Conservation (phyloP, 2,797 vertebrate genomes). For the Scolopax rusticola region DNA sequence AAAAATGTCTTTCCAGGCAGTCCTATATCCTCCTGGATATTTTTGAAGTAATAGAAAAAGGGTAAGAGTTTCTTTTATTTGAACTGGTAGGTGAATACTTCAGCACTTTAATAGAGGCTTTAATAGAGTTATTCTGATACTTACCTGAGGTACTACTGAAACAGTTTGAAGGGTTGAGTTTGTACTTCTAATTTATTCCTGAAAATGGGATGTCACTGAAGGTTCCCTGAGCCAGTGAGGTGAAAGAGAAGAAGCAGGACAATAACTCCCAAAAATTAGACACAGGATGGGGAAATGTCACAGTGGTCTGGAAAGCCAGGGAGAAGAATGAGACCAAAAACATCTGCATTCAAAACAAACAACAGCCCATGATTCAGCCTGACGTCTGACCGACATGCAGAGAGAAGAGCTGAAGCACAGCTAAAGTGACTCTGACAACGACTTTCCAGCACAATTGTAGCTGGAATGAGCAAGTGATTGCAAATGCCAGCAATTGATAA, state of each 20-base stretch:
- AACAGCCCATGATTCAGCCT: not conserved
- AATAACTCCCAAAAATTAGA: not conserved
- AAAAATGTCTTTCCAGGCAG: not conserved
- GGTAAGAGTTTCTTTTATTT: not conserved
- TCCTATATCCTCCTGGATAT: not conserved
- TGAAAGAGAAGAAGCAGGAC: not conserved
- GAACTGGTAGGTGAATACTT: not conserved
- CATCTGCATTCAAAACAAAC: not conserved
- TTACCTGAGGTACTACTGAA: not conserved
- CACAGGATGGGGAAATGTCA: not conserved
- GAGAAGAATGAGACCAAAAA: not conserved
- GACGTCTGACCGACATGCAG: not conserved
- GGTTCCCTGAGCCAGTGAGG: not conserved
- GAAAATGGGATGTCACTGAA: not conserved
- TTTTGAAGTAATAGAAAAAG: not conserved
- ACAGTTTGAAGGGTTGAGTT: not conserved
- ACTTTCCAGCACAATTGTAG: not conserved
- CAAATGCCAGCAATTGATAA: not conserved
- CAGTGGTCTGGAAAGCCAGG: not conserved
- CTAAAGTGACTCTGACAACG: not conserved
- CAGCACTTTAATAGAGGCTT: not conserved
- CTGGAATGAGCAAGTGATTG: constrained; percentile 2
- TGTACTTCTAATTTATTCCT: not conserved
- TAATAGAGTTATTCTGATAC: not conserved
- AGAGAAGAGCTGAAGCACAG: not conserved